Conservation (phyloP, 2,888 invertebrate species). For the Agrotis segetum region DNA sequence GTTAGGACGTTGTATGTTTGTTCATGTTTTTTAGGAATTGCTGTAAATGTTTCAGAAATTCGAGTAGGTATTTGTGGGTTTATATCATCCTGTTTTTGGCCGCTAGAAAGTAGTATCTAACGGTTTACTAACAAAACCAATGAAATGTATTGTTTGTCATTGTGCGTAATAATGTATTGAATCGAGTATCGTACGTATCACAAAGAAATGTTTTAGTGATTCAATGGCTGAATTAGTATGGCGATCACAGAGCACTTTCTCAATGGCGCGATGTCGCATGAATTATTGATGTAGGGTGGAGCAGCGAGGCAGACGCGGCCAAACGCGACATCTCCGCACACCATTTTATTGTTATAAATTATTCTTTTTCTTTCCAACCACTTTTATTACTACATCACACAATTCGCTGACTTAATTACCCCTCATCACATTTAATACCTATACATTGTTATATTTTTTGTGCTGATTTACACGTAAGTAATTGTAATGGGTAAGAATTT, state of each 20-base stretch:
- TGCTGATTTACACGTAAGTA: slow-evolving; percentile 64
- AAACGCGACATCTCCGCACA: slow-evolving; percentile 72
- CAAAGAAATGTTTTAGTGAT: slow-evolving; percentile 81
- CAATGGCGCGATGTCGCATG: slow-evolving; percentile 88
- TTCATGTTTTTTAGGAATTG: slow-evolving; percentile 37
- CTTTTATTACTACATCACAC: slow-evolving; percentile 76
- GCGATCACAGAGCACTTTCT: slow-evolving; percentile 89
- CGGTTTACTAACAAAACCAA: slow-evolving; percentile 51
- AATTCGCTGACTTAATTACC: slow-evolving; percentile 71
- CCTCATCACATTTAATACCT: slow-evolving; percentile 70
- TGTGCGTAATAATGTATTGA: slow-evolving; percentile 54
- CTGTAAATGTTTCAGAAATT: slow-evolving; percentile 42
- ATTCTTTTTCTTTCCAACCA: slow-evolving; percentile 75
- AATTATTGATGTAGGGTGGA: slow-evolving; percentile 85
- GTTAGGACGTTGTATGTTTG: slow-evolving; percentile 40
- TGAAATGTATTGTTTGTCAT: slow-evolving; percentile 61
- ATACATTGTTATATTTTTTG: slow-evolving; percentile 64
- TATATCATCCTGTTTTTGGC: slow-evolving; percentile 22
- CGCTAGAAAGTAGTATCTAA: slow-evolving; percentile 12
- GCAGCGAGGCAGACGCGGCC: slow-evolving; percentile 70
- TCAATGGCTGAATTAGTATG: slow-evolving; percentile 87
- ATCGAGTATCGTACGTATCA: slow-evolving; percentile 54
- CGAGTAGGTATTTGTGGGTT: slow-evolving; percentile 31
- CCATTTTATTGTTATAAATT: slow-evolving; percentile 85
- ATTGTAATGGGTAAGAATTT: slow-evolving; percentile 61